Evolutionary conservation across 2,113 vertebrate genomes (phyloP).

Genomic region (Hippotragus niger): DNA sequence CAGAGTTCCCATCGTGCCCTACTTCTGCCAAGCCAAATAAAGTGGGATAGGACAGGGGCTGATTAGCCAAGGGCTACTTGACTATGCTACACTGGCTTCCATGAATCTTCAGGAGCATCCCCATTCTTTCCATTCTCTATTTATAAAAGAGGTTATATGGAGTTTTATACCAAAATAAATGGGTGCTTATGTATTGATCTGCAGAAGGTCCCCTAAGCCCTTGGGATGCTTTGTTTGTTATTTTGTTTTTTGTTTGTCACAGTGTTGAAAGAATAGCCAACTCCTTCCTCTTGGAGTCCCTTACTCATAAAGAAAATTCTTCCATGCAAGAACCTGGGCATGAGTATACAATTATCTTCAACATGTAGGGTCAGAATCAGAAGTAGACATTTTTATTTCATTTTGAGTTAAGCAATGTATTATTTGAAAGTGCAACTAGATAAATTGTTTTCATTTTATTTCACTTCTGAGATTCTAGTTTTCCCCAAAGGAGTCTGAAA

Average conservation of each 20-base stretch:
- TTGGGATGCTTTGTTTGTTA: neutral
- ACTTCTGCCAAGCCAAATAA: neutral
- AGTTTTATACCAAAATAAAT: neutral
- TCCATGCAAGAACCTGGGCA: fast-evolving
- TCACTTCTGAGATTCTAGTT: neutral
- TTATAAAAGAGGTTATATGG: neutral
- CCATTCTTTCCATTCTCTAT: neutral
- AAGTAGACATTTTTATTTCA: neutral
- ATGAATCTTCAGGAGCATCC: neutral
- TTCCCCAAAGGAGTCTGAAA: neutral
- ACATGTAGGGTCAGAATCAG: neutral
- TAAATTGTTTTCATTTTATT: neutral
- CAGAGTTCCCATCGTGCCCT: fast-evolving
- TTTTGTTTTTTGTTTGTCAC: neutral
- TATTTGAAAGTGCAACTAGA: neutral
- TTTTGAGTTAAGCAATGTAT: neutral
- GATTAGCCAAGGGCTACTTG: neutral
- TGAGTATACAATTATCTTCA: neutral
- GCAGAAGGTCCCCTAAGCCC: neutral
- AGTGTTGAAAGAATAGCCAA: neutral
- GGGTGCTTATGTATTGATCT: neutral
- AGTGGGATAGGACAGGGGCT: too few species aligned
- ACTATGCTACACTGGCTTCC: too few species aligned
- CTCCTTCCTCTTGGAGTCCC: neutral
- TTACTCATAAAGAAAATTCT: neutral